phyloP scores from a whole-genome alignment of 1,140 invertebrate genomes.

The Conus ventricosus region DNA sequence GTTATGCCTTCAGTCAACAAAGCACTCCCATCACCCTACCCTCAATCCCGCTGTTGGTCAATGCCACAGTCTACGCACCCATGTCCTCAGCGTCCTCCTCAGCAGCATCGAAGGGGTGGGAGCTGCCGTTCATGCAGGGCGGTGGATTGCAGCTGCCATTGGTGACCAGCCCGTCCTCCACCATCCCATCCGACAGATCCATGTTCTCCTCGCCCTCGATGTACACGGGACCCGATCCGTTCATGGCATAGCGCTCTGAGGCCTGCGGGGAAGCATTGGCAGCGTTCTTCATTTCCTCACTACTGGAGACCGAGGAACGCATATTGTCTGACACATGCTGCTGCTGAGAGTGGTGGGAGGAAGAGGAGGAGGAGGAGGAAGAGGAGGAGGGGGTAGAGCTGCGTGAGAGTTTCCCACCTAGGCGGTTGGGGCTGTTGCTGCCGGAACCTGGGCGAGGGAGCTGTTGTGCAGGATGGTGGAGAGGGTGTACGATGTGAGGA shows the following conservation, averaged over 20 bases:
- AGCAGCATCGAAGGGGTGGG: conserved; percentile 59
- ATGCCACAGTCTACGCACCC: conserved; percentile 63
- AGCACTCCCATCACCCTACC: neutral
- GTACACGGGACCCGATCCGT: conserved; percentile 56
- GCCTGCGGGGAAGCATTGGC: conserved; percentile 77
- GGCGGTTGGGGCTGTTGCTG: conserved; percentile 69
- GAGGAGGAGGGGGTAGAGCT: conserved; percentile 13
- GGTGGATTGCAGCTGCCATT: conserved; percentile 25
- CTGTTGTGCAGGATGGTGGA: conserved; percentile 16
- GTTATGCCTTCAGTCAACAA: neutral
- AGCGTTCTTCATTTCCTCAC: conserved; percentile 78
- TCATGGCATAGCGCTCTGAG: conserved; percentile 62
- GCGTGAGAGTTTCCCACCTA: conserved; percentile 28
- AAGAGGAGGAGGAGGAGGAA: neutral
- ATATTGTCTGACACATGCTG: conserved; percentile 69
- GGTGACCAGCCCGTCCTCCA: conserved; percentile 38
- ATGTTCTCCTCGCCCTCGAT: conserved; percentile 76
- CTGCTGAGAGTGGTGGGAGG: conserved; percentile 45
- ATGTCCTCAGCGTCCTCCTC: conserved; percentile 71
- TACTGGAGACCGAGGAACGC: conserved; percentile 41
- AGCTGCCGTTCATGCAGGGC: conserved; percentile 78
- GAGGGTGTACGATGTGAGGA: conserved; percentile 29
- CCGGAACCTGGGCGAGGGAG: conserved; percentile 57
- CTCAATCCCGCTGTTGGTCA: neutral
- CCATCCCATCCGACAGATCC: conserved; percentile 78